Evolutionary conservation across 1,140 invertebrate genomes (phyloP), one percentile per base, ranked within the genome.

Genomic region (Zaprionus tsacasi): DNA sequence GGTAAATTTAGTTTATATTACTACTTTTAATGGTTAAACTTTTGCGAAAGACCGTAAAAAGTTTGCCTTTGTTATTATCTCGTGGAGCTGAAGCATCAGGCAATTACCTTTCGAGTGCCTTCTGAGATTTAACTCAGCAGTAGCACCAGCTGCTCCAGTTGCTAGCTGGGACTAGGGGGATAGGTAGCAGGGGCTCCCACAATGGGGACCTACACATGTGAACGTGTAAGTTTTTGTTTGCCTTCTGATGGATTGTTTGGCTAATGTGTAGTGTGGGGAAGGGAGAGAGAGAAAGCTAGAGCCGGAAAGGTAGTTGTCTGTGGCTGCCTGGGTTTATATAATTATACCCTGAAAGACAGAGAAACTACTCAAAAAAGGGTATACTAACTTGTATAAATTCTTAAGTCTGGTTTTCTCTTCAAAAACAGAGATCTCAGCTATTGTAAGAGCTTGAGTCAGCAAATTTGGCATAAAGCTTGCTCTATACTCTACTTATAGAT

Each of bases 1-100:
- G 35, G 98, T 98, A 87, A 99, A 99, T 94, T 99, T 99, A 54
- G 98, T 98, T 93, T 98, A 91, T 77, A 81, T 81, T 82, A 90
- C 78, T 90, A 86, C 79, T 90, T 91, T 90, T 90, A 90, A 90
- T 91, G 85, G 85, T 79, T 79, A 85, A 89, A 89, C 75, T 89
- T 88, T 38, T 38, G 36, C 36, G 12, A 11, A 0, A 21, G n/a
- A 30, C 25, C 15, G 50, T 74, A 76, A 78, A 88, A 88, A 88
- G 80, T 88, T 88, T 89, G 78, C 71, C 78, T 81, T 88, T 89
- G 85, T 88, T 87, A 89, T 89, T 83, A 89, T 77, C 70, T 71
- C 57, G 70, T 78, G 83, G 55, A 75, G 81, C 85, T 90, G 65
- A 81, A 88, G 78, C 78, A 89, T 70, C 76, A 77, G 64, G 76